Base-by-base conservation (phyloP, 2,797 vertebrate genomes). In the Hephaestus fuliginosus region DNA sequence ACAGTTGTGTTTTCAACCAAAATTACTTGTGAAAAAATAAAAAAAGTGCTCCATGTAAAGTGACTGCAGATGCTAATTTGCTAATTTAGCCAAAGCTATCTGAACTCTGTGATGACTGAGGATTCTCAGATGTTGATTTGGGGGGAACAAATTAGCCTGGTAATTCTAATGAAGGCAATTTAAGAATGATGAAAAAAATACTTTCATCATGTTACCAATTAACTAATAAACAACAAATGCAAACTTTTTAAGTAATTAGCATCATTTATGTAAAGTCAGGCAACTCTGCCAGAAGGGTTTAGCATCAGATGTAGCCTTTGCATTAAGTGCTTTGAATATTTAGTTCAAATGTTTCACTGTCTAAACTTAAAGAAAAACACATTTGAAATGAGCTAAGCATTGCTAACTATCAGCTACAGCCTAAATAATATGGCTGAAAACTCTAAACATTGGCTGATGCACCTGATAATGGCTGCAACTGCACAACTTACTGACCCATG, bases 71-170 rank as follows among this genome's bases (percentile, higher is more conserved):
- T 71, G 65, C 68, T 57, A 58, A 67, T 79, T 80, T 65, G 66
- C 60, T 53, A 66, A 81, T 81, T 81, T 72, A 68, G 57, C 51
- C 13, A 57, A 72, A 49, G 39, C 33, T 81, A 64, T 74, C 55
- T 74, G 56, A 85, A 78, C 71, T 74, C 48, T 51, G 43, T 48
- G 58, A 60, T 80, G 36, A 75, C 51, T 52, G 70, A 64, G 36
- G 48, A 60, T 60, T 74, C 14, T 83, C 55, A 70, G 62, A 78
- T 78, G 55, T 43, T 57, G 61, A 74, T 83, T 76, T 82, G 74
- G 51, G 7, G 62, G 28, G 49, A 55, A 60, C 58, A 28, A 80
- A 60, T 72, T 57, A 55, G 46, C 36, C 20, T 68, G 58, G 36
- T 62, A 30, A 76, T 82, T 81, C 71, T 49, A 68, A 80, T 83